phyloP scores from a whole-genome alignment of 1,140 invertebrate species.

The Platyscapa corneri region DNA sequence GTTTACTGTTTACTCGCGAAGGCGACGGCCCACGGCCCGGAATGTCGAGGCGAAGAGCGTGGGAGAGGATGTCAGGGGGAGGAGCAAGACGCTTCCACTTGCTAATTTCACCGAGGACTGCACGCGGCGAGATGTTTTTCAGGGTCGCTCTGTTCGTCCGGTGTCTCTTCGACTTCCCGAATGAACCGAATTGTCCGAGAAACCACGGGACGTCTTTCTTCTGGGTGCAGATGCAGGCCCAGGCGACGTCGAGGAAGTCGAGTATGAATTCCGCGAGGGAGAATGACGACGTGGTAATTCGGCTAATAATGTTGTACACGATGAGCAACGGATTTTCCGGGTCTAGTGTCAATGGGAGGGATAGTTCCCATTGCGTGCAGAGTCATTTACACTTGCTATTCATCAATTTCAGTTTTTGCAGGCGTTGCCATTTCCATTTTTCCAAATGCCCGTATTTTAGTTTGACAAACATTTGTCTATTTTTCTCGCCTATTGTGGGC shows the following conservation, averaged over 20 bases:
- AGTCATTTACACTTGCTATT: not conserved
- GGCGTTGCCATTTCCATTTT: not conserved
- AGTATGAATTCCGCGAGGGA: not conserved
- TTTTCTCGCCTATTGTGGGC: not conserved
- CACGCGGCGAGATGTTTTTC: constrained; percentile 11
- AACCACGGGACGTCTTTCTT: constrained; percentile 36
- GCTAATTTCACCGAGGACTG: constrained; percentile 28
- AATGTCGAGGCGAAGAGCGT: not conserved
- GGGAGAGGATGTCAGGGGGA: not conserved
- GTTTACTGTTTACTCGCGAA: constrained; percentile 13
- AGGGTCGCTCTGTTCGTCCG: not conserved
- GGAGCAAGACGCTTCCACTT: not conserved
- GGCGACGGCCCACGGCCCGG: not conserved
- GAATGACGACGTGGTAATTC: constrained; percentile 31
- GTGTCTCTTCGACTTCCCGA: constrained; percentile 52
- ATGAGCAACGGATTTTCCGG: constrained; percentile 41
- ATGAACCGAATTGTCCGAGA: constrained; percentile 5
- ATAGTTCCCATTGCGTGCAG: not conserved
- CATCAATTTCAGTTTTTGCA: not conserved
- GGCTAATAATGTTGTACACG: constrained; percentile 44
- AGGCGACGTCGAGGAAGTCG: not conserved
- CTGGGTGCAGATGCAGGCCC: constrained; percentile 21
- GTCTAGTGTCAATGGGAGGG: not conserved
- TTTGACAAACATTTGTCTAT: not conserved
- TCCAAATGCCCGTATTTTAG: not conserved